These are phyloP conservation scores for Elephas maximus DNA, from an alignment of 2,113 vertebrate species.

Conservation along the genomic window DNA sequence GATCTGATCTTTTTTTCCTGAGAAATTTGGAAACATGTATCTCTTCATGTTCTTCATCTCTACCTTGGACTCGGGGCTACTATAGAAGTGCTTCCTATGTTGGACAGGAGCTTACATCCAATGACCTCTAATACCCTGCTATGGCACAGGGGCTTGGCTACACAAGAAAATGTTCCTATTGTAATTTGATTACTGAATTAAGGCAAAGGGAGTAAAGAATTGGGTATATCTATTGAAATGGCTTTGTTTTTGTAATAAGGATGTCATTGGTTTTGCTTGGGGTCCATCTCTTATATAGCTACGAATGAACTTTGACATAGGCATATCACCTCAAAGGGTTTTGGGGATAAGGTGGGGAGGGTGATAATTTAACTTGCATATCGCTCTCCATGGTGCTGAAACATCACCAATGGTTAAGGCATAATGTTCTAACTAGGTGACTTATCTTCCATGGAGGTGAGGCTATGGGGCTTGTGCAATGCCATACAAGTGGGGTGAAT, in stretches of 20 bases:
- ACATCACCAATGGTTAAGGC: accelerated
- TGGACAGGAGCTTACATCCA: not conserved
- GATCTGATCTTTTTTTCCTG: not conserved
- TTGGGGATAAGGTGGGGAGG: not conserved
- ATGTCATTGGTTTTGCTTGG: not conserved
- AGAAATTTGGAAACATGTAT: not conserved
- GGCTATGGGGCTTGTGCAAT: not conserved
- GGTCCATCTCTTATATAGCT: not conserved
- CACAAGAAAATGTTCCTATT: slow-evolving; percentile 13
- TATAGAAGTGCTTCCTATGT: not conserved
- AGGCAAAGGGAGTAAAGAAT: not conserved
- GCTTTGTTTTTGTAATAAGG: slow-evolving; percentile 20
- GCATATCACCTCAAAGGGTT: not conserved
- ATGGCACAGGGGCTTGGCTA: not conserved
- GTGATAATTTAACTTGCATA: accelerated
- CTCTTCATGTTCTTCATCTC: not conserved
- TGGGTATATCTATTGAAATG: not conserved
- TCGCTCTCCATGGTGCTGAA: slow-evolving; percentile 82
- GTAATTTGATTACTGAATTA: slow-evolving; percentile 12
- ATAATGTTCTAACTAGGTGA: not conserved
- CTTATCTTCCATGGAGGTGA: not conserved
- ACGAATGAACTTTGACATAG: not conserved
- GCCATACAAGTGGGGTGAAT: not conserved
- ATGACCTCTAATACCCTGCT: not conserved
- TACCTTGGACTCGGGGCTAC: not conserved